Base-by-base conservation (phyloP, 2,888 invertebrate genomes). In the Lasiommata megera region DNA sequence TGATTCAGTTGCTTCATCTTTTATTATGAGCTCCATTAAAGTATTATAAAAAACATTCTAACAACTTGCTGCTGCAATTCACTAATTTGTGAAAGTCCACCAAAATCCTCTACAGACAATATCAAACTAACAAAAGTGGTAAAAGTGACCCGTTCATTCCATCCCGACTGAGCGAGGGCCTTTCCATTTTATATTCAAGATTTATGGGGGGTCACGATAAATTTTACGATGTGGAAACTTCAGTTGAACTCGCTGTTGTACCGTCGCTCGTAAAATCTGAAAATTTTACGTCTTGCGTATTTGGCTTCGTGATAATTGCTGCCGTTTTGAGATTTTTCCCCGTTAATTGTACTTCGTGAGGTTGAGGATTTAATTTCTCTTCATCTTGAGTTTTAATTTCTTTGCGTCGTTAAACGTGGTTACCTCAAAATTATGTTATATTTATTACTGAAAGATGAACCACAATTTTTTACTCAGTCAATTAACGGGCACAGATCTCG, bases 151-250 rank as follows among this genome's bases (percentile, higher is more conserved):
- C 51, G 31, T 31, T 68, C 65, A 67, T 70, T 62, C 71, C 68
- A 64, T 58, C 46, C 37, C 40, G 28, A 41, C 52, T n/a, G 41
- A 9, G 17, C n/a, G 23, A 14, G 37, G 28, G 23, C 40, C 17
- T 52, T 38, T 38, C 41, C 52, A 17, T 52, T 80, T 78, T 77
- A 79, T 77, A 75, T 77, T 75, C 70, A 62, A 72, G 72, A 78
- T 80, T 80, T 79, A 79, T 73, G 69, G 65, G 6, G 65, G 56
- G 62, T 62, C 64, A 68, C 72, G 73, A 79, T 80, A 79, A 77
- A 78, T 76, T 78, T 80, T 74, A 79, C 74, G 69, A 73, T 61
- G 72, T 72, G 71, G 70, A 76, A 80, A 71, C 66, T 71, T 70
- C 65, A 12, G 58, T 61, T 53, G 40, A 40, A 57, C 47, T 48